These are phyloP conservation scores for Camelus bactrianus DNA, from an alignment of 2,113 vertebrate genomes.

Conservation along the genomic window DNA sequence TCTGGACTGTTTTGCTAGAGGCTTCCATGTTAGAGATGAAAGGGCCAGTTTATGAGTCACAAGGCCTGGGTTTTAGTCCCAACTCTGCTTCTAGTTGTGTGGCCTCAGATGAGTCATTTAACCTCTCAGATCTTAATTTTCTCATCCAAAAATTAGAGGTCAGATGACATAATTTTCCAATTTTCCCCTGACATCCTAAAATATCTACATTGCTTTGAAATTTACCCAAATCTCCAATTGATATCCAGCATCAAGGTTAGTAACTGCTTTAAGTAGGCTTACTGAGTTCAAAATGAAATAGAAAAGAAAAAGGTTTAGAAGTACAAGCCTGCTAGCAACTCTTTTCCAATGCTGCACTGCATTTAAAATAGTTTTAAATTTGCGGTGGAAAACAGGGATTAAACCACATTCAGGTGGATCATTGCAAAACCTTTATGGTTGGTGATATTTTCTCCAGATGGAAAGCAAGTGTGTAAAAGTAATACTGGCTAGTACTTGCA, in stretches of 20 bases:
- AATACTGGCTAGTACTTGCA: background rate
- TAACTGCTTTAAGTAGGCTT: constrained; percentile 37
- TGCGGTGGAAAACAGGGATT: constrained; percentile 68
- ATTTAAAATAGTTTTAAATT: constrained; percentile 61
- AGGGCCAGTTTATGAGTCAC: background rate
- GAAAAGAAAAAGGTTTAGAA: constrained; percentile 20
- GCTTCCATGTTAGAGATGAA: constrained; percentile 34
- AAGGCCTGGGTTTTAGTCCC: background rate
- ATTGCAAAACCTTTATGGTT: constrained; percentile 47
- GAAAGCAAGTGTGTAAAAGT: constrained; percentile 10
- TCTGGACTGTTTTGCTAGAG: background rate
- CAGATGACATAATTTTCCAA: constrained; percentile 42
- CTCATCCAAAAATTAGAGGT: constrained; percentile 61
- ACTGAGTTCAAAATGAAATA: constrained; percentile 57
- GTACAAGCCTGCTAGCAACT: background rate
- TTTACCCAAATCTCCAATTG: constrained; percentile 8
- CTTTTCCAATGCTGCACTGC: constrained; percentile 8
- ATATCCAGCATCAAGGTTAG: constrained; percentile 12
- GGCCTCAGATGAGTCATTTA: constrained; percentile 47
- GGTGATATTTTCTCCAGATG: constrained; percentile 50
- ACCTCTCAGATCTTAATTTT: constrained; percentile 42
- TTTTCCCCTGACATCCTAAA: constrained; percentile 45
- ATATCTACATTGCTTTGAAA: constrained; percentile 55
- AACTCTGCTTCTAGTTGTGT: background rate
- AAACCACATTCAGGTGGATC: constrained; percentile 6